phyloP scores from a whole-genome alignment of 2,888 invertebrate species.

The Lasioglossum oenotherae region DNA sequence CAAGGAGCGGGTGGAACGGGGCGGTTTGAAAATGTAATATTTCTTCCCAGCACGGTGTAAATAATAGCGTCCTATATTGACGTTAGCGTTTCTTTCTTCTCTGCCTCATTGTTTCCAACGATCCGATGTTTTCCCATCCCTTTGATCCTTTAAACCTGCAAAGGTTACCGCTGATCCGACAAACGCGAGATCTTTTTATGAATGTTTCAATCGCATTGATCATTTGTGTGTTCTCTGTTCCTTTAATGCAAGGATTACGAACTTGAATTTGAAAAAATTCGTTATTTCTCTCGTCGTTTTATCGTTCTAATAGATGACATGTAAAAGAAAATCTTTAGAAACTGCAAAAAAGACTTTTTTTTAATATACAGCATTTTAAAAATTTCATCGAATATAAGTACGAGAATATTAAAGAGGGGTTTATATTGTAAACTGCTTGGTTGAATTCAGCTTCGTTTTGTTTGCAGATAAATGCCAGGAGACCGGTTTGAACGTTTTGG shows the following conservation, averaged over 20 bases:
- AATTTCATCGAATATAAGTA: neutral
- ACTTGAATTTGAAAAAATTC: neutral
- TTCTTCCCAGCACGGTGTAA: conserved; percentile 77
- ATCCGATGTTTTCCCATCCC: conserved; percentile 6
- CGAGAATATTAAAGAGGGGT: neutral
- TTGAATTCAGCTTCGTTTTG: neutral
- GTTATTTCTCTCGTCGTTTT: neutral
- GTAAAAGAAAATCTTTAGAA: neutral
- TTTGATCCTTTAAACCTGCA: neutral
- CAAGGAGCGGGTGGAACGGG: conserved; percentile 47
- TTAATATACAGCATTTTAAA: neutral
- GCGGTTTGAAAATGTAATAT: conserved; percentile 81
- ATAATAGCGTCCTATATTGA: conserved; percentile 73
- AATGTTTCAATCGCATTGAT: neutral
- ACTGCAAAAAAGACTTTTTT: neutral
- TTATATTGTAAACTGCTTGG: neutral
- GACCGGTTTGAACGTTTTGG: neutral
- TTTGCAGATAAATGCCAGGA: neutral
- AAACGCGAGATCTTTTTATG: neutral
- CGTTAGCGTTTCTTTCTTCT: conserved; percentile 51
- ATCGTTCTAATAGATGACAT: neutral
- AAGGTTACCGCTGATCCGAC: neutral
- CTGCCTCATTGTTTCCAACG: conserved; percentile 20
- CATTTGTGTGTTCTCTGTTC: neutral
- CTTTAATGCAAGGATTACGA: neutral